Percentiles rank a stretch among this genome's conserved stretches.
phyloP scores from a whole-genome alignment of 2,113 vertebrate species.

The Chamaetylas fuelleborni region DNA sequence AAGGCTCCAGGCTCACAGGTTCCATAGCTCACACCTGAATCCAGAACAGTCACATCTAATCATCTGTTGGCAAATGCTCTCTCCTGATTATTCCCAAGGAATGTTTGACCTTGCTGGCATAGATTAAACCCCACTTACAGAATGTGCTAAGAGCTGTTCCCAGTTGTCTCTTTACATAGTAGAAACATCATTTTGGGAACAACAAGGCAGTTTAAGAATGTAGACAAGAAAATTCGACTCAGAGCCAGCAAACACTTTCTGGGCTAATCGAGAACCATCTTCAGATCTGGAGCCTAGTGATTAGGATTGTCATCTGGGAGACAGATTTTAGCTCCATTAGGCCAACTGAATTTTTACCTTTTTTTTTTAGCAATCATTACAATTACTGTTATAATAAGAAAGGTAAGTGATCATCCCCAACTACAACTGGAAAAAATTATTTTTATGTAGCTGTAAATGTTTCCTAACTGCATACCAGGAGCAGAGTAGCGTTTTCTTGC shows the following conservation, averaged over 20 bases:
- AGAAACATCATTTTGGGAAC: neutral
- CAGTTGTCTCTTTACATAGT: neutral
- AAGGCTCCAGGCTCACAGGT: neutral
- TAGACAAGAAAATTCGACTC: rapidly evolving
- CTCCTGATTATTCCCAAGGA: neutral
- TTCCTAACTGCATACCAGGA: neutral
- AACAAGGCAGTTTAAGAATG: neutral
- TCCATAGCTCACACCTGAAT: neutral
- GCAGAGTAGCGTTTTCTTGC: neutral
- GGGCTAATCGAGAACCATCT: neutral
- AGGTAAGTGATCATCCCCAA: neutral
- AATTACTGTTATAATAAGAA: neutral
- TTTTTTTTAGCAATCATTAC: neutral
- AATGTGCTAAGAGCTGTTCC: neutral
- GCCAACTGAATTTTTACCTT: neutral
- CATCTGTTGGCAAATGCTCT: neutral
- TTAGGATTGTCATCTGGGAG: neutral
- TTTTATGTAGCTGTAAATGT: neutral
- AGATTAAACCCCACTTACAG: neutral
- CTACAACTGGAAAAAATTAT: neutral
- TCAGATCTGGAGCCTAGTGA: neutral
- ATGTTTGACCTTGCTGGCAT: neutral
- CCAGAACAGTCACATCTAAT: neutral
- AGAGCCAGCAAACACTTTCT: neutral
- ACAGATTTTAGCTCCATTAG: neutral